Evolutionary conservation across 2,888 invertebrate genomes (phyloP).

Genomic region (Cistogaster globosa): DNA sequence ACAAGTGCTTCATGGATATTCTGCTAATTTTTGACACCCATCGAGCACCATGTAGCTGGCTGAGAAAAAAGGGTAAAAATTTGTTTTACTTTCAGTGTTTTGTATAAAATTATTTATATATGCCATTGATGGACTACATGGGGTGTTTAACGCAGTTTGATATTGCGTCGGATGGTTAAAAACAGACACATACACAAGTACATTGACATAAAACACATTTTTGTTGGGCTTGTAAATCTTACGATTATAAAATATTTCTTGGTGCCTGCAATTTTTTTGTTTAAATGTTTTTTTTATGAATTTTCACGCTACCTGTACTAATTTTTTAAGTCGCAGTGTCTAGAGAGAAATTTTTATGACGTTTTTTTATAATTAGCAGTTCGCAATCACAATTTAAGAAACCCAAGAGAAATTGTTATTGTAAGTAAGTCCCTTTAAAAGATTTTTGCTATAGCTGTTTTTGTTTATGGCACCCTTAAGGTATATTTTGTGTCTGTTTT

Average conservation of each 20-base stretch:
- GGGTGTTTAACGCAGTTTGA: constrained; percentile 60
- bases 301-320: constrained; percentile 80
- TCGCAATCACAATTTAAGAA: constrained; percentile 17
- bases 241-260: constrained; percentile 44
- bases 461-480: constrained; percentile 66
- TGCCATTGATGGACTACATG: constrained; percentile 53
- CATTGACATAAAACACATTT: constrained; percentile 33
- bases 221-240: constrained; percentile 68
- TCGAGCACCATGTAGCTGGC: constrained; percentile 47
- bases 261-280: constrained; percentile 50
- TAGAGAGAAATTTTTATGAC: constrained; percentile 25
- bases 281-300: constrained; percentile 73
- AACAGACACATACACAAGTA: neutral
- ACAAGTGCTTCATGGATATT: constrained; percentile 56
- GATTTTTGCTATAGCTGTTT: constrained; percentile 30
- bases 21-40: constrained; percentile 53
- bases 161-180: constrained; percentile 59
- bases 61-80: constrained; percentile 62
- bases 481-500: constrained; percentile 26
- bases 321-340: constrained; percentile 74
- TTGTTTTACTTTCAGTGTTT: constrained; percentile 36
- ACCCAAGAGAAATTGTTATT: constrained; percentile 28
- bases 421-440: constrained; percentile 16
- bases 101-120: constrained; percentile 19
- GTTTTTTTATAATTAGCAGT: constrained; percentile 34